These are phyloP conservation scores for Spilogale gracilis DNA, from an alignment of 2,113 vertebrate species.

Conservation along the genomic window DNA sequence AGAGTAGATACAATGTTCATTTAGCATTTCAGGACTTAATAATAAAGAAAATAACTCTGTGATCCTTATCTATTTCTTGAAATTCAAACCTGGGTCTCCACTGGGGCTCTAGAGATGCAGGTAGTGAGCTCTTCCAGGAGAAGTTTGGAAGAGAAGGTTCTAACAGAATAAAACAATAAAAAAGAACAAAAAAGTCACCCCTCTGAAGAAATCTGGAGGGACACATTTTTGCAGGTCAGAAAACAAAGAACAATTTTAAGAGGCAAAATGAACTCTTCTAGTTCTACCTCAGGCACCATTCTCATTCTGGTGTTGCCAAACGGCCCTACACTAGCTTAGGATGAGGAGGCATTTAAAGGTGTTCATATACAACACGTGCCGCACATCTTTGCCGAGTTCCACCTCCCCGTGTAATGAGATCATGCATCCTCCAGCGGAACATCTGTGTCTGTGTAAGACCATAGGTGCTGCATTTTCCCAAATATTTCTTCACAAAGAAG, in stretches of 20 bases:
- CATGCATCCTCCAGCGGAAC: not conserved
- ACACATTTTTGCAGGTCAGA: not conserved
- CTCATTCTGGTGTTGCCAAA: not conserved
- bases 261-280: not conserved
- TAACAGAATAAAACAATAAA: not conserved
- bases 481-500: not conserved
- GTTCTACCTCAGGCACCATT: not conserved
- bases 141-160: not conserved
- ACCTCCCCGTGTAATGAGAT: not conserved
- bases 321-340: not conserved
- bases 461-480: not conserved
- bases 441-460: not conserved
- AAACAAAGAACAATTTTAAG: not conserved
- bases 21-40: not conserved
- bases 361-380: not conserved
- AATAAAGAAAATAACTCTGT: conserved; percentile 5
- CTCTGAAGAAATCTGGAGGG: not conserved
- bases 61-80: not conserved
- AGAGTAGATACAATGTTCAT: not conserved
- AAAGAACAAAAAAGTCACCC: not conserved
- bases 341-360: not conserved
- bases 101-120: not conserved
- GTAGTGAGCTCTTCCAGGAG: not conserved
- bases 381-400: not conserved
- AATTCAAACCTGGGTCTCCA: not conserved